Evolutionary conservation across 2,113 vertebrate species (phyloP), one percentile per base, ranked within the genome.

Genomic region (Pleuronectes platessa): DNA sequence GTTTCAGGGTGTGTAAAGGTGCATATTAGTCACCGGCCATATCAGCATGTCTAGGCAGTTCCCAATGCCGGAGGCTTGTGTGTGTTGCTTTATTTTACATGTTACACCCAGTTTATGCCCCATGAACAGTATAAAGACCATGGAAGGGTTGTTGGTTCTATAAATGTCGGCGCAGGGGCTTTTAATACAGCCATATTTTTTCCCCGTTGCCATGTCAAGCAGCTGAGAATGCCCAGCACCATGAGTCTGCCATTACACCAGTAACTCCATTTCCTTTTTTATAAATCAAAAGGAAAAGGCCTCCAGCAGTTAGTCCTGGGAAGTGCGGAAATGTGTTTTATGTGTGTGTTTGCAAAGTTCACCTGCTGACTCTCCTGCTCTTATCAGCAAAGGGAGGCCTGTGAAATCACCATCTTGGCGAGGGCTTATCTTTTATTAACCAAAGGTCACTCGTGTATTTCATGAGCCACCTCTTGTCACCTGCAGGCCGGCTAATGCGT

Each of bases 361-460:
- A 93, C 89, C 91, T 94, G 92, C 83, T 81, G 59, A 13, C 61
- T 81, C 87, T 71, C 68, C 86, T 40, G 65, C 62, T 69, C 74
- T 82, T 92, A 91, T 93, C 88, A 88, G 85, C 18, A 11, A 10
- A 53, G 24, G 24, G 23, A 51, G 66, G 56, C 74, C 69, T 78
- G 86, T 84, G 83, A 90, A 89, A 82, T 71, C 27, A 59, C 68
- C 82, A 76, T 75, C 65, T 62, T 77, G 69, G 69, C 23, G 59
- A 69, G 42, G 49, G 45, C 78, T 85, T 87, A 79, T 91, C 85
- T 85, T 82, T 77, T 69, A 60, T 53, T 74, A 81, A 83, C 75
- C 89, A 90, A 90, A 86, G 88, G 83, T 90, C 82, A 76, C 64
- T 64, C 2, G 21, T 23, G 61, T 55, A 26, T 80, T 72, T 76